Evolutionary conservation across 2,888 invertebrate species (phyloP).

Genomic region (Choristoneura rosaceana): DNA sequence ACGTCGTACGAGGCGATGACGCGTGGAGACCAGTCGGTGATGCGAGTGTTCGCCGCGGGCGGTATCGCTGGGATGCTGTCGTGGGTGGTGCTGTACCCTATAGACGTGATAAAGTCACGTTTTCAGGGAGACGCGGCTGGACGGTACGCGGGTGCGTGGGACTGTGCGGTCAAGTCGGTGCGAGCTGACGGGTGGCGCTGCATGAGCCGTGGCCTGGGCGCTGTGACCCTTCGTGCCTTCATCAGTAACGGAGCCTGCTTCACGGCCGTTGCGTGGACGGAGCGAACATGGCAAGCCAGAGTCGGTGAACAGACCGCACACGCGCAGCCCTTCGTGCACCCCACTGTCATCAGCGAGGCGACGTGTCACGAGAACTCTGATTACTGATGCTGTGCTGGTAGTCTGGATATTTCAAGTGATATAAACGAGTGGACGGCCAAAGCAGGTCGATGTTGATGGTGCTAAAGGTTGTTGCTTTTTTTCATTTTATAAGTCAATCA

Average conservation of each 20-base stretch:
- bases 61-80: conserved; percentile 94
- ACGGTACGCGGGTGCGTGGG: conserved; percentile 88
- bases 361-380: conserved; percentile 68
- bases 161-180: conserved; percentile 91
- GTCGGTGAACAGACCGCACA: conserved; percentile 57
- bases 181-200: conserved; percentile 89
- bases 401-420: conserved; percentile 1
- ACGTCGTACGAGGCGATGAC: conserved; percentile 92
- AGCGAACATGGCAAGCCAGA: conserved; percentile 81
- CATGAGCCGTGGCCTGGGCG: conserved; percentile 90
- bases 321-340: conserved; percentile 53
- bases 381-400: conserved; percentile 44
- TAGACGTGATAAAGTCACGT: conserved; percentile 96
- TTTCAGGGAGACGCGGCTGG: conserved; percentile 90
- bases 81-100: conserved; percentile 94
- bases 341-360: conserved; percentile 64
- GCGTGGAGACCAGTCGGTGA: conserved; percentile 85
- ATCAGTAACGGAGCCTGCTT: conserved; percentile 97
- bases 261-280: conserved; percentile 92
- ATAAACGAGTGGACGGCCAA: conserved; percentile 7
- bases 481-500: conserved; percentile 23
- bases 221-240: conserved; percentile 94
- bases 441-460: conserved; percentile 18
- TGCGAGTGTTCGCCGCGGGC: conserved; percentile 91
- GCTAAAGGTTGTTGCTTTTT: conserved; percentile 22